Conservation (phyloP, 2,888 invertebrate genomes). For the Callimorpha dominula region DNA sequence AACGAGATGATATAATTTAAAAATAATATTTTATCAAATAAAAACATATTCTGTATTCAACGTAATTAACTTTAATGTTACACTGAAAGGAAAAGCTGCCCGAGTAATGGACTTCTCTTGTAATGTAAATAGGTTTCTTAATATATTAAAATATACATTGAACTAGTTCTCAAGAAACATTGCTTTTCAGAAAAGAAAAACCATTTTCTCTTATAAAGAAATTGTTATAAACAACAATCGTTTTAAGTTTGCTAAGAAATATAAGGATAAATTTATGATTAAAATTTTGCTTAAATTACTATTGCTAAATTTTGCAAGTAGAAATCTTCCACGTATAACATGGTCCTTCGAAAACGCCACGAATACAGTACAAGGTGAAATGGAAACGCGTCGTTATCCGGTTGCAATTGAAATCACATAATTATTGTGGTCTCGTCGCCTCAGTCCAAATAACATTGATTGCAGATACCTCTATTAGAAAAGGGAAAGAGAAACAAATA, state of each 20-base stretch:
- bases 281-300: too few species aligned
- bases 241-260: neutral
- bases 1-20: neutral
- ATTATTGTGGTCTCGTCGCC: conserved; percentile 12
- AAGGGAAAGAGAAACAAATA: conserved; percentile 17
- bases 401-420: conserved; percentile 16
- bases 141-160: neutral
- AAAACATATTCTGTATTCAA: neutral
- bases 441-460: conserved; percentile 10
- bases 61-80: conserved; percentile 8
- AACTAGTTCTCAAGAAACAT: neutral
- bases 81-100: neutral
- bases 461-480: conserved; percentile 19
- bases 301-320: neutral
- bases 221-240: neutral
- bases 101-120: conserved; percentile 17
- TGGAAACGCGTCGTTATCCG: conserved; percentile 2
- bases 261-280: too few species aligned
- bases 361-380: conserved; percentile 2
- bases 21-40: neutral
- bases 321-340: neutral
- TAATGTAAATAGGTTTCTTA: neutral
- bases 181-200: neutral
- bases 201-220: neutral
- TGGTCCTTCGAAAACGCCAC: neutral